A percentile compares a stretch with the other conserved stretches of the same genome.
These are phyloP conservation scores for Ypsolopha sequella DNA, from an alignment of 2,888 invertebrate genomes.

Conservation along the genomic window DNA sequence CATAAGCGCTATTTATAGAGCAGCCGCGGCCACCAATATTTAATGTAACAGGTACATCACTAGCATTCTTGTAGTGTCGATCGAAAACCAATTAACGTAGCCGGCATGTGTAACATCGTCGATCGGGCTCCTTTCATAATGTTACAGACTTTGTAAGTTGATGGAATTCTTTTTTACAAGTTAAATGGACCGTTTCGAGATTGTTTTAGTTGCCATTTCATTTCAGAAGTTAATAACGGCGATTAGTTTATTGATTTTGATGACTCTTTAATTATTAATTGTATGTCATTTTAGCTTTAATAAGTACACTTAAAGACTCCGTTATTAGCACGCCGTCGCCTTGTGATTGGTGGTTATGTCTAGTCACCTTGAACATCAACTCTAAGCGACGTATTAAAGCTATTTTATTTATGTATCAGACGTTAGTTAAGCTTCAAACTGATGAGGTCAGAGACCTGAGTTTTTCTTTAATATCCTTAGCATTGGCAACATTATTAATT, in stretches of 20 bases:
- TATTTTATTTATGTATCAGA: constrained; percentile 20
- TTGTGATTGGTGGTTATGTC: constrained; percentile 7
- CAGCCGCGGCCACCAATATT: no score
- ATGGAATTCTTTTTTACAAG: no score
- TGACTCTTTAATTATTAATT: background rate
- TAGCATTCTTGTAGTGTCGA: background rate
- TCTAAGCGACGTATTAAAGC: constrained; percentile 32
- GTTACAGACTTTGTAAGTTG: no score
- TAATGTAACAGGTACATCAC: background rate
- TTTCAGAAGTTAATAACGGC: background rate
- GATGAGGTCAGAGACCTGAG: constrained; percentile 12
- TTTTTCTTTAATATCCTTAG: background rate
- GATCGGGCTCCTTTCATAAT: background rate
- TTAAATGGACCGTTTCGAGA: no score
- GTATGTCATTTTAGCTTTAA: no score
- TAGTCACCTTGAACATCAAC: constrained; percentile 52
- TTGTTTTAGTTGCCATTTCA: no score
- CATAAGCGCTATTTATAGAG: constrained; percentile 3
- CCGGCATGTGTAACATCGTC: background rate
- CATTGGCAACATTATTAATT: background rate
- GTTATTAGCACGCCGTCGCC: background rate
- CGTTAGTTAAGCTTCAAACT: constrained; percentile 14
- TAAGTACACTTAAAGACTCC: background rate
- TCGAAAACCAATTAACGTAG: background rate
- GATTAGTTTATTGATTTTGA: background rate